Evolutionary conservation across 2,888 invertebrate species (phyloP).

Genomic region (Stratiomys singularior): DNA sequence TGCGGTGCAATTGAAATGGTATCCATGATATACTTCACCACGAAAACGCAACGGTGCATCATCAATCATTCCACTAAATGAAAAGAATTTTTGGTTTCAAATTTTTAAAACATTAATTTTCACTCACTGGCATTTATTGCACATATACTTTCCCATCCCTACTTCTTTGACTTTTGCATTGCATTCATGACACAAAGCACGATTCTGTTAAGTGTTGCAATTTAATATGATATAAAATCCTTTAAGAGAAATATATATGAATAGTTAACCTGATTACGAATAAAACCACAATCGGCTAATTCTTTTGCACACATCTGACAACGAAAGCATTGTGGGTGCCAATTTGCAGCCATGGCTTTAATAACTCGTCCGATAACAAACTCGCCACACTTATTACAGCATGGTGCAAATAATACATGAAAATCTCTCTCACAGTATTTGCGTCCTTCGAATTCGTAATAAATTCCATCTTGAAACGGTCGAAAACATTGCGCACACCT

Average conservation of each 20-base stretch:
- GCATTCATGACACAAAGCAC: constrained; percentile 94
- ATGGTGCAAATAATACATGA: constrained; percentile 94
- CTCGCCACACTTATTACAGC: constrained; percentile 89
- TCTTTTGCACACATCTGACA: constrained; percentile 93
- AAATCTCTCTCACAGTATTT: constrained; percentile 99
- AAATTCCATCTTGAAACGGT: constrained; percentile 96
- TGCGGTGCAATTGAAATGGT: constrained; percentile 97
- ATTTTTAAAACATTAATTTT: neutral
- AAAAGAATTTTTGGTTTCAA: no score
- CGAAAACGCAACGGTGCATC: constrained; percentile 90
- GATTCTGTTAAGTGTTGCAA: constrained; percentile 56
- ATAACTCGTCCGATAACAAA: constrained; percentile 99
- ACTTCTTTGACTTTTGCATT: constrained; percentile 96
- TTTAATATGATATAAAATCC: neutral
- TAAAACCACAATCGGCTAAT: constrained; percentile 96
- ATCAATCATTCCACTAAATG: constrained; percentile 83
- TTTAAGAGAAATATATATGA: neutral
- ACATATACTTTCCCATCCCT: constrained; percentile 95
- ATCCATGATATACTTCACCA: constrained; percentile 98
- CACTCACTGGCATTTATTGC: constrained; percentile 97
- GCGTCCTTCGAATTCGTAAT: constrained; percentile 98
- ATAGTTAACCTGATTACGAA: constrained; percentile 80
- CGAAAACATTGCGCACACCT: constrained; percentile 99
- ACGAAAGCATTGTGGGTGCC: constrained; percentile 98
- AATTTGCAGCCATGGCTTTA: constrained; percentile 98